Percentiles rank a stretch among this genome's conserved stretches.
These are phyloP conservation scores for Aplysina aerophoba DNA, from an alignment of 37 sponge, comb jelly and placozoan species.

Conservation along the genomic window DNA sequence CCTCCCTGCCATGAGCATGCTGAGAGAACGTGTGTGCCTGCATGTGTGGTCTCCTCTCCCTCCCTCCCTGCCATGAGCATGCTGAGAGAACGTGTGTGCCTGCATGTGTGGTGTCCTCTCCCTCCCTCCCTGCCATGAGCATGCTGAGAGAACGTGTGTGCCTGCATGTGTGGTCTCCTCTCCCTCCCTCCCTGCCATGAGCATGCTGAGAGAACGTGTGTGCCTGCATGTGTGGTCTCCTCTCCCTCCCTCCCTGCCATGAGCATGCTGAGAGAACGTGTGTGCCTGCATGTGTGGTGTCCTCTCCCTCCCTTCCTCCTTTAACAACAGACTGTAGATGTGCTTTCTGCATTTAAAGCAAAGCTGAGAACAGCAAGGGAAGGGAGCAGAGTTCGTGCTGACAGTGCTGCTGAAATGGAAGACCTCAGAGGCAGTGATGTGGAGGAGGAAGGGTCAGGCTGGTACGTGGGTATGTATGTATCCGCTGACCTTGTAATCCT, in stretches of 20 bases:
- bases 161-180: background rate
- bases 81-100: no score
- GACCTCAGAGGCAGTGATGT: no score
- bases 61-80: slow-evolving; percentile 18
- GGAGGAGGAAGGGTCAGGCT: no score
- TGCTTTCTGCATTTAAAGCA: slow-evolving; percentile 53
- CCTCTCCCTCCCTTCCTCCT: background rate
- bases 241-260: background rate
- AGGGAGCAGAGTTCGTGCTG: background rate
- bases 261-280: no score
- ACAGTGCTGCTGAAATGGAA: no score
- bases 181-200: background rate
- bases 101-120: background rate
- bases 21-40: no score
- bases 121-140: slow-evolving; percentile 30
- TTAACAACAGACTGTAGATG: slow-evolving; percentile 43
- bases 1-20: no score
- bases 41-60: background rate
- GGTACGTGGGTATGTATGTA: no score
- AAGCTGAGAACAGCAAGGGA: slow-evolving; percentile 33
- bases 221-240: no score
- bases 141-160: no score
- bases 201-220: no score
- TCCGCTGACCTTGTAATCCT: no score
- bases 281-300: background rate